A percentile compares a stretch with the other conserved stretches of the same genome.
These are phyloP conservation scores for Tetheella fluctuosa DNA, from an alignment of 2,888 invertebrate genomes.

Conservation along the genomic window DNA sequence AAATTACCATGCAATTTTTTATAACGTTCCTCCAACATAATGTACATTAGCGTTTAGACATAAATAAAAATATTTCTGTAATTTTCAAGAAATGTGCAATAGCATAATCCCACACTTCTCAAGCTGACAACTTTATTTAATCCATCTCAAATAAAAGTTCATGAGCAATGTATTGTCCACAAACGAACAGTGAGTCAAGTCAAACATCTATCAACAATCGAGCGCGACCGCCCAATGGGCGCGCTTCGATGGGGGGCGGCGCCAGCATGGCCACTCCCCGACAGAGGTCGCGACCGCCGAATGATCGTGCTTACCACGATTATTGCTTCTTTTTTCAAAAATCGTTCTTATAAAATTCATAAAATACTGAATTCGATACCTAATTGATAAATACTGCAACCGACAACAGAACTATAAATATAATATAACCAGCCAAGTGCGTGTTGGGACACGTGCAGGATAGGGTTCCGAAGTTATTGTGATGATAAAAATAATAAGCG, in stretches of 20 bases:
- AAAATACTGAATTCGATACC: background rate
- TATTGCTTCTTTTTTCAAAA: background rate
- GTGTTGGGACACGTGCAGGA: too few relatives aligned
- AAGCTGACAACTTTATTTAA: background rate
- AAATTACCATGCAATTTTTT: too few relatives aligned
- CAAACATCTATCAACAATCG: slow-evolving; percentile 25
- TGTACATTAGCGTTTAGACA: too few relatives aligned
- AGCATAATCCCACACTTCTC: too few relatives aligned
- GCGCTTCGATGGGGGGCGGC: slow-evolving; percentile 69
- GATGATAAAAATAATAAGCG: too few relatives aligned
- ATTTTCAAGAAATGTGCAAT: too few relatives aligned
- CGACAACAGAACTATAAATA: too few relatives aligned
- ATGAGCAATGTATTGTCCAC: slow-evolving; percentile 16
- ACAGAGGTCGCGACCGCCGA: slow-evolving; percentile 31
- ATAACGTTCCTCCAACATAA: too few relatives aligned
- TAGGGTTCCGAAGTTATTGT: too few relatives aligned
- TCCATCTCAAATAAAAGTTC: slow-evolving; percentile 16
- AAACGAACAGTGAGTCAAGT: slow-evolving; percentile 11
- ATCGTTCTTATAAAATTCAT: background rate
- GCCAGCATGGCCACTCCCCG: slow-evolving; percentile 60
- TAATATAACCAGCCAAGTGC: too few relatives aligned
- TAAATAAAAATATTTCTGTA: too few relatives aligned
- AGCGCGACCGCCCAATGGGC: slow-evolving; percentile 67
- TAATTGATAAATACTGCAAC: too few relatives aligned
- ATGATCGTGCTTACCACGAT: slow-evolving; percentile 22